These are phyloP conservation scores for Lutraria rhynchaena DNA, from an alignment of 1,140 invertebrate species.

Conservation along the genomic window DNA sequence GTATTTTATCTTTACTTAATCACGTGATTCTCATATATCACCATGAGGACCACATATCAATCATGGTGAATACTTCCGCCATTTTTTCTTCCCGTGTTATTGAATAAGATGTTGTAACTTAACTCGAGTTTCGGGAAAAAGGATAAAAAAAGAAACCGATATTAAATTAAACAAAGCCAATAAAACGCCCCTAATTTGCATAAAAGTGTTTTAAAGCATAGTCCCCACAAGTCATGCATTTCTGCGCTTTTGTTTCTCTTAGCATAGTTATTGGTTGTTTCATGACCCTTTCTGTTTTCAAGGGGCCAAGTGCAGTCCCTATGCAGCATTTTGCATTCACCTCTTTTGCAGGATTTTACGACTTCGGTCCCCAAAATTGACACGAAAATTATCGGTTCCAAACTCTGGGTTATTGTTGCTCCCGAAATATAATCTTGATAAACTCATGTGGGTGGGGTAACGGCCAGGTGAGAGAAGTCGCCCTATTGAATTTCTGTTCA, in stretches of 20 bases:
- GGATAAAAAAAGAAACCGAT: no score
- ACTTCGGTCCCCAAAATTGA: constrained; percentile 34
- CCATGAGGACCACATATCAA: no score
- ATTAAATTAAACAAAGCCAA: no score
- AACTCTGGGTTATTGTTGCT: constrained; percentile 51
- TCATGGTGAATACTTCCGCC: no score
- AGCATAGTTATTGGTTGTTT: not conserved
- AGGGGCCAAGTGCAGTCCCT: not conserved
- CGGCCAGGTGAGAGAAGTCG: constrained; percentile 41
- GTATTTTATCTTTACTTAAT: no score
- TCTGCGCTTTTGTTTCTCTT: not conserved
- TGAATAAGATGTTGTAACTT: no score
- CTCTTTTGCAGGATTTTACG: constrained; percentile 53
- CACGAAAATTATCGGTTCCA: constrained; percentile 47
- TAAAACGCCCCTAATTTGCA: no score
- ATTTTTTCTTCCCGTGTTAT: no score
- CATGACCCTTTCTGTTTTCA: not conserved
- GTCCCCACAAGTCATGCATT: no score
- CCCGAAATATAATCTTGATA: constrained; percentile 56
- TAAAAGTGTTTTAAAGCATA: no score
- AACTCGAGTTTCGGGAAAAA: no score
- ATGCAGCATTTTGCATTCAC: constrained; percentile 6
- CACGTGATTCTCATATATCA: no score
- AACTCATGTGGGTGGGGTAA: constrained; percentile 58
- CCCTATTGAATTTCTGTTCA: constrained; percentile 22